These are phyloP conservation scores for Popillia japonica DNA, from an alignment of 1,140 invertebrate genomes.

Conservation along the genomic window DNA sequence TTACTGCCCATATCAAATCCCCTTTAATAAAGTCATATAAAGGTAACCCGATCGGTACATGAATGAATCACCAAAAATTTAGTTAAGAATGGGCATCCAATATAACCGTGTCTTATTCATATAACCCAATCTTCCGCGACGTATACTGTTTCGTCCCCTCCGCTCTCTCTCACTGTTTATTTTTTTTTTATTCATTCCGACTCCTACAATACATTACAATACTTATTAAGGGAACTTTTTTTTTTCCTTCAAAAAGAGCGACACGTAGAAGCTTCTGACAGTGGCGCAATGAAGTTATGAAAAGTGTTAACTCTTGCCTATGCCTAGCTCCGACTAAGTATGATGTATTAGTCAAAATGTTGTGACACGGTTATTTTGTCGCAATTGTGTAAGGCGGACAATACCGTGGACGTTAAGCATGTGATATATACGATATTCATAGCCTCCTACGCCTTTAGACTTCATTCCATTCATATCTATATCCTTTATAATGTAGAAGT, in stretches of 20 bases:
- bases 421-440: slow-evolving; percentile 37
- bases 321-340: slow-evolving; percentile 1
- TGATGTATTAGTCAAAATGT: slow-evolving; percentile 38
- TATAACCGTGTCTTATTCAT: background rate
- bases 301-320: slow-evolving; percentile 36
- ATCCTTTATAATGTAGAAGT: background rate
- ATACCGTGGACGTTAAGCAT: slow-evolving; percentile 30
- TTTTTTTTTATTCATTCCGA: background rate
- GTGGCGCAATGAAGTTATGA: slow-evolving; percentile 29
- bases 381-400: slow-evolving; percentile 25
- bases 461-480: slow-evolving; percentile 28
- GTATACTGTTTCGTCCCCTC: background rate
- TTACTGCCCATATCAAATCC: slow-evolving; percentile 24
- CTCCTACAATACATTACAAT: background rate
- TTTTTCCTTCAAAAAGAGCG: background rate
- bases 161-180: background rate
- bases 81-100: slow-evolving; percentile 33
- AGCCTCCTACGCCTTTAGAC: slow-evolving; percentile 31
- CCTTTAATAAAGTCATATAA: slow-evolving; percentile 35
- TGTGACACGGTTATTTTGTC: slow-evolving; percentile 34
- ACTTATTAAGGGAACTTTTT: slow-evolving; percentile 10
- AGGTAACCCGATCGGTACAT: slow-evolving; percentile 21
- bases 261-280: background rate
- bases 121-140: background rate
- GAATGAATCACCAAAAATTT: slow-evolving; percentile 34